Evolutionary conservation across 2,888 invertebrate genomes (phyloP).

Genomic region (Volucella bombylans): DNA sequence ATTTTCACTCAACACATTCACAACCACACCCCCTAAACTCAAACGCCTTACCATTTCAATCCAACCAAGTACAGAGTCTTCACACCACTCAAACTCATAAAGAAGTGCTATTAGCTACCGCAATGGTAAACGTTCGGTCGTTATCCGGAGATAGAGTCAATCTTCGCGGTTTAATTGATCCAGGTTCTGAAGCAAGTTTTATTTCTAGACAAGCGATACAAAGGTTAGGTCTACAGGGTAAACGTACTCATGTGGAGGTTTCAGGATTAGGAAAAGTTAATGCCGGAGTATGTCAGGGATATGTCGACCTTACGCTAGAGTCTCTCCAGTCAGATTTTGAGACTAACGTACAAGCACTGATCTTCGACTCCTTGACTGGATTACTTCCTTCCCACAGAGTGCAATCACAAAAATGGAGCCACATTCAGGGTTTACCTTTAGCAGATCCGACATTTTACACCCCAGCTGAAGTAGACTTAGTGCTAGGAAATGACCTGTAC

Average conservation of each 20-base stretch:
- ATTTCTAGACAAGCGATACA: background rate
- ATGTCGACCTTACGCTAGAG: background rate
- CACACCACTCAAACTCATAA: too few relatives aligned
- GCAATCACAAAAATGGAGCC: background rate
- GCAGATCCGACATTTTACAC: background rate
- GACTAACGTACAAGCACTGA: background rate
- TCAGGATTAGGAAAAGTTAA: background rate
- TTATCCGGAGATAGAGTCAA: too few relatives aligned
- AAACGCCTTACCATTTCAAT: too few relatives aligned
- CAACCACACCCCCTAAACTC: too few relatives aligned
- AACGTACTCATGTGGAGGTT: too few relatives aligned
- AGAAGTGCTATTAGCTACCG: too few relatives aligned
- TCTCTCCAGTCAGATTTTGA: background rate
- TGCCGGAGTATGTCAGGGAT: constrained; percentile 7
- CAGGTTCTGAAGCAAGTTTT: too few relatives aligned
- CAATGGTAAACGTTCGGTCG: too few relatives aligned
- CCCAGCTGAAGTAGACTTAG: background rate
- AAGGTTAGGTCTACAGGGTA: too few relatives aligned
- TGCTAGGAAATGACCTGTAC: background rate
- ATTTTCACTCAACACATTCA: too few relatives aligned
- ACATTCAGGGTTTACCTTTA: background rate
- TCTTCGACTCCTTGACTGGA: background rate
- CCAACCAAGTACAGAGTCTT: too few relatives aligned
- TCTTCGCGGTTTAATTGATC: too few relatives aligned
- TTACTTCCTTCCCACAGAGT: background rate